These are phyloP conservation scores for Rhizoglyphus robini DNA, from an alignment of 1,140 invertebrate species.

Conservation along the genomic window DNA sequence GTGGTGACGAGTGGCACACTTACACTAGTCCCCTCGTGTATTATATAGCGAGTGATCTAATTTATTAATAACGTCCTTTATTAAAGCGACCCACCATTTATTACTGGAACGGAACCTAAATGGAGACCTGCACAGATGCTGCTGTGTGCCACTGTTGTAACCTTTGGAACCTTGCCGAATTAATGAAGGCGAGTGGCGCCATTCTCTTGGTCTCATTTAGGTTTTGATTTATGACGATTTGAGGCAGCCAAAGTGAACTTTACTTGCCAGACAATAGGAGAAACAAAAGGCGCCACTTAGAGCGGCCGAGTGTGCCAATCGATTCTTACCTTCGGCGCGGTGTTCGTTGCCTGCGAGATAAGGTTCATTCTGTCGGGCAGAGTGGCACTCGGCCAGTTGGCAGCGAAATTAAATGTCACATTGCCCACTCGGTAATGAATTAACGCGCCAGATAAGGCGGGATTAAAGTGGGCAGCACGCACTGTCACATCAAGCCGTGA, in stretches of 20 bases:
- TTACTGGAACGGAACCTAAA: no score
- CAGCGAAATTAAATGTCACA: slow-evolving; percentile 5
- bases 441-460: slow-evolving; percentile 4
- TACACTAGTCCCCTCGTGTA: no score
- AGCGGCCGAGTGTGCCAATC: neutral
- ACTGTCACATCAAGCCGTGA: slow-evolving; percentile 8
- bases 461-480: neutral
- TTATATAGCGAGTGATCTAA: no score
- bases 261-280: neutral
- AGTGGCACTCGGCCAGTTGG: no score
- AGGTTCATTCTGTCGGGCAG: neutral
- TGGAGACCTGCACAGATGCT: slow-evolving; percentile 5
- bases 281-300: slow-evolving; percentile 5
- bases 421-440: slow-evolving; percentile 6
- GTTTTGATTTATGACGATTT: slow-evolving; percentile 14
- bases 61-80: no score
- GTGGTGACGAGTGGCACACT: no score
- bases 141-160: neutral
- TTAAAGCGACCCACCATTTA: no score
- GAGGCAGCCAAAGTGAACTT: neutral
- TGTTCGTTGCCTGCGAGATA: neutral
- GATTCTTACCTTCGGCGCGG: neutral
- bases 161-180: slow-evolving; percentile 5
- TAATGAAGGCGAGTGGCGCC: slow-evolving; percentile 13
- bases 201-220: neutral